phyloP scores from a whole-genome alignment of 2,888 invertebrate species.

The Melinopterus prodromus region DNA sequence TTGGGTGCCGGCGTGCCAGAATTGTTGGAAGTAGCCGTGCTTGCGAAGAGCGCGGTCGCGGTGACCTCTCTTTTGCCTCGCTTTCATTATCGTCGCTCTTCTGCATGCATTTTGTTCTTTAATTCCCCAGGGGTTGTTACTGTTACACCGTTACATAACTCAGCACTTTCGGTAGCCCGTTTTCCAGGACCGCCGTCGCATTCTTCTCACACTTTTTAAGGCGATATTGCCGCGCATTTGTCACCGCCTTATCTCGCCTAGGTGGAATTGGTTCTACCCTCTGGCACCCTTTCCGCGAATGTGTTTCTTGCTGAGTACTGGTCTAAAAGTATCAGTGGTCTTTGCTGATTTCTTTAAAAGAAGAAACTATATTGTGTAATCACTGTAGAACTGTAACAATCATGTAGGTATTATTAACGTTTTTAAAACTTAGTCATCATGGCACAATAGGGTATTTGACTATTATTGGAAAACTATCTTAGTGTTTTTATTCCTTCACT shows the following conservation, averaged over 20 bases:
- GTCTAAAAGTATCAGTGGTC: too few relatives aligned
- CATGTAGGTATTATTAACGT: too few relatives aligned
- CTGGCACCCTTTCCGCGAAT: background rate
- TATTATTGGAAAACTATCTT: too few relatives aligned
- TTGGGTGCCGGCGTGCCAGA: background rate
- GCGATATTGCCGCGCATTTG: slow-evolving; percentile 46
- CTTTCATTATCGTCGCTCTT: slow-evolving; percentile 27
- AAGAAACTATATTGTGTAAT: too few relatives aligned
- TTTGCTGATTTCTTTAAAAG: too few relatives aligned
- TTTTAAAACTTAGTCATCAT: too few relatives aligned
- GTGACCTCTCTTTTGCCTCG: slow-evolving; percentile 43
- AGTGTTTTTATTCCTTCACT: too few relatives aligned
- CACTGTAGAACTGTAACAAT: too few relatives aligned
- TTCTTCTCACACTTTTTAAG: slow-evolving; percentile 45
- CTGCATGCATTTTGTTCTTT: slow-evolving; percentile 47
- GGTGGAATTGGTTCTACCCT: background rate
- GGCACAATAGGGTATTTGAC: too few relatives aligned
- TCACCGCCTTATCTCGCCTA: slow-evolving; percentile 44
- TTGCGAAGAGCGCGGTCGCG: slow-evolving; percentile 43
- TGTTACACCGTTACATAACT: slow-evolving; percentile 42
- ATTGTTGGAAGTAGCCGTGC: background rate
- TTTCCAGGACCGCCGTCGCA: slow-evolving; percentile 33
- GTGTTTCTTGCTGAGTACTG: background rate
- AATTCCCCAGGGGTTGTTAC: slow-evolving; percentile 42
- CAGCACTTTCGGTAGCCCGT: slow-evolving; percentile 39